phyloP scores from a whole-genome alignment of 2,888 invertebrate species.

The Nineta flava region DNA sequence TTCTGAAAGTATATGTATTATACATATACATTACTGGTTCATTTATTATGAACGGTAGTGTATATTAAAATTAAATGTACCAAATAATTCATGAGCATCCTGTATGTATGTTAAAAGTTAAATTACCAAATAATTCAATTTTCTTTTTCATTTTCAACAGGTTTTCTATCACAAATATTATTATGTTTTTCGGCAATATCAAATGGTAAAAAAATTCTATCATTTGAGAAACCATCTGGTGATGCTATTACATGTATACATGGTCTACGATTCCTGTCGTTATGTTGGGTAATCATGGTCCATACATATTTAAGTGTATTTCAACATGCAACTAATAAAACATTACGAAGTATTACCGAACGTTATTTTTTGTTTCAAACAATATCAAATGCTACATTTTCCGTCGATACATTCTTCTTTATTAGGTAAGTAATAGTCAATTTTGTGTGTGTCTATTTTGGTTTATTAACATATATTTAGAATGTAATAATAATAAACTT shows the following conservation, averaged over 20 bases:
- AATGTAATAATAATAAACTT: too few relatives aligned
- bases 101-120: too few relatives aligned
- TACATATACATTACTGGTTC: too few relatives aligned
- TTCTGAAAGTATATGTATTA: too few relatives aligned
- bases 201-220: conserved; percentile 60
- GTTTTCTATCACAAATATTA: conserved; percentile 41
- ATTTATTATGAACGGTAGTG: too few relatives aligned
- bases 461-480: too few relatives aligned
- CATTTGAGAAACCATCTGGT: conserved; percentile 45
- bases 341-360: conserved; percentile 53
- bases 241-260: conserved; percentile 60
- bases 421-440: conserved; percentile 54
- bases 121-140: too few relatives aligned
- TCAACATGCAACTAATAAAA: conserved; percentile 59
- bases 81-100: too few relatives aligned
- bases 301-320: conserved; percentile 72
- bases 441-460: too few relatives aligned
- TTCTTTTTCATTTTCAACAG: conserved; percentile 26
- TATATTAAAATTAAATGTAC: too few relatives aligned
- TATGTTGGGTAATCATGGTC: conserved; percentile 71
- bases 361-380: conserved; percentile 65
- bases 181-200: conserved; percentile 59
- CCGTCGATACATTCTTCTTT: conserved; percentile 77
- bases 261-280: conserved; percentile 60
- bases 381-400: conserved; percentile 70